Base-by-base conservation (phyloP, 2,113 vertebrate genomes). In the Ceuthmochares aereus region DNA sequence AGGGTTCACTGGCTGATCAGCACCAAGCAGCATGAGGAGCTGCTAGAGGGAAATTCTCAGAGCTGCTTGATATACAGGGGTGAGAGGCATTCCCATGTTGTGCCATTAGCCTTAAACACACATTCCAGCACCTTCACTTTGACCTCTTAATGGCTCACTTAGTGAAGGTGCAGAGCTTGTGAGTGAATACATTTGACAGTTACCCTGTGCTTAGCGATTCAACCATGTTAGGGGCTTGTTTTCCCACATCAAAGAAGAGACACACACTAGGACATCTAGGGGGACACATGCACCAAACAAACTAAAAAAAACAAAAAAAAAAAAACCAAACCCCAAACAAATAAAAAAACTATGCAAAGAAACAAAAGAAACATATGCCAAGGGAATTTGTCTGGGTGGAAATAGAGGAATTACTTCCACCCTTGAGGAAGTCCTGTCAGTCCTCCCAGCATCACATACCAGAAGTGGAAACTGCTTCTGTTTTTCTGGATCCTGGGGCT, bases 111-210 rank as follows among this genome's bases (percentile, higher is more conserved):
- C 87, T 96, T 95, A 95, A 94, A 89, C 47, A 95, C 87, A 95
- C 83, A 89, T 76, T 73, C 89, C 85, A 63, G 87, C 87, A 84
- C 94, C 94, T 84, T 87, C 4, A 2, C 22, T 68, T 63, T 96
- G 95, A 96, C 93, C 94, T 80, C 91, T 90, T 94, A 95, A 89
- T 93, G 72, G 64, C 82, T 94, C 80, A 42, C 55, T 95, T 84
- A 84, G 84, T 43, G 79, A 79, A 84, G 84, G 59, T 2, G 2
- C 11, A 40, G 64, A 69, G 54, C 27, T 79, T 60, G 21, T 14
- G 43, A 87, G 66, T 85, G 62, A 89, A 15, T 16, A 43, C 77
- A 79, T 92, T 88, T 91, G 95, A 90, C 84, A 89, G 84, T 14
- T 96, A 23, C 47, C 89, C 60, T 51, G 80, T 72, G 47, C 69